Percentiles rank a stretch among this genome's conserved stretches.
Evolutionary conservation across 2,797 vertebrate genomes (phyloP).

Genomic region (Anabacerthia variegaticeps): DNA sequence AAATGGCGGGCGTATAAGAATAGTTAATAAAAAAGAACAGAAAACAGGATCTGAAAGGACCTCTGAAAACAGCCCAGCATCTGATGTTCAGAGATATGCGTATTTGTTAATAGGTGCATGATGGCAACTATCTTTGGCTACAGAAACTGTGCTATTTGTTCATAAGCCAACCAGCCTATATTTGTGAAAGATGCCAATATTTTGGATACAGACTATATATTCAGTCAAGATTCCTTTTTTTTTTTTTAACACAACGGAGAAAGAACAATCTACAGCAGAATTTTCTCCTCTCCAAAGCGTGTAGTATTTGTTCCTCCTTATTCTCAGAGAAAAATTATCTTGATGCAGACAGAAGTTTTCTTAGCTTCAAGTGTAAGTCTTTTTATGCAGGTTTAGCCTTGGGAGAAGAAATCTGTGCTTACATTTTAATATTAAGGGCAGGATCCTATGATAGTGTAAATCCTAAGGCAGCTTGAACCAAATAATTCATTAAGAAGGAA

Average conservation of each 20-base stretch:
- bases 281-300: not conserved
- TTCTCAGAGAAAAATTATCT: not conserved
- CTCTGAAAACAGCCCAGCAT: constrained; percentile 33
- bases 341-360: constrained; percentile 7
- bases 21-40: accelerated
- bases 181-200: constrained; percentile 44
- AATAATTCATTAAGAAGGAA: constrained; percentile 32
- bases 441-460: not conserved
- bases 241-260: not conserved
- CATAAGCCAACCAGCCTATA: constrained; percentile 23
- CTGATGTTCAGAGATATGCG: constrained; percentile 42
- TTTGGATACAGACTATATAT: constrained; percentile 52
- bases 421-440: constrained; percentile 30
- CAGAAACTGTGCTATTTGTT: constrained; percentile 45
- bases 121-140: constrained; percentile 57
- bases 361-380: not conserved
- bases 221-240: constrained; percentile 25
- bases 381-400: not conserved
- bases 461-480: not conserved
- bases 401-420: constrained; percentile 32
- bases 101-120: constrained; percentile 54
- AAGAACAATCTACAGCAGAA: constrained; percentile 27
- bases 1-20: not conserved
- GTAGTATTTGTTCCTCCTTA: not conserved
- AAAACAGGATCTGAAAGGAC: not conserved